Evolutionary conservation across 1,140 invertebrate genomes (phyloP).

Genomic region (Drosophila pectinifera): DNA sequence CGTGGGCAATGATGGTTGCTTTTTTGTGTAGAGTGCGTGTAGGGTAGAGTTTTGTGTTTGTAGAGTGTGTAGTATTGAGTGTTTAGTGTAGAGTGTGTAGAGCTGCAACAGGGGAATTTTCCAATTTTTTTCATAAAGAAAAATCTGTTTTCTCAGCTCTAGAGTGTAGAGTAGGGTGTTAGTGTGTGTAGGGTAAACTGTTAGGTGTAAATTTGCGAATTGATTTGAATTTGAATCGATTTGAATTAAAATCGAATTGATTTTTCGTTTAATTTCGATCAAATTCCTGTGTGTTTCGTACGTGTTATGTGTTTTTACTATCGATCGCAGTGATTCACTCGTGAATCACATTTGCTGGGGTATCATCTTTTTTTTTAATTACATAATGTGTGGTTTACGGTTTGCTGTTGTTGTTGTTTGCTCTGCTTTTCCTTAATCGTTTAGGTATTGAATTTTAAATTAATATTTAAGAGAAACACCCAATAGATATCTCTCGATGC

Average conservation of each 20-base stretch:
- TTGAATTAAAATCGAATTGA: constrained; percentile 22
- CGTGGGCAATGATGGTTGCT: constrained; percentile 25
- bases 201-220: constrained; percentile 11
- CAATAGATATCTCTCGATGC: constrained; percentile 23
- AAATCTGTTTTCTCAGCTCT: background rate
- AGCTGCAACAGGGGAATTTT: background rate
- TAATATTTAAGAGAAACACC: constrained; percentile 74
- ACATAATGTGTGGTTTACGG: constrained; percentile 21
- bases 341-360: constrained; percentile 55
- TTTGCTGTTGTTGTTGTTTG: constrained; percentile 18
- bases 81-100: background rate
- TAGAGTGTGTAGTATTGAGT: background rate
- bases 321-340: constrained; percentile 40
- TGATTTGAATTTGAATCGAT: constrained; percentile 21
- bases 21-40: background rate
- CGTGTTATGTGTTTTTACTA: constrained; percentile 16
- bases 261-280: constrained; percentile 12
- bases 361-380: constrained; percentile 24
- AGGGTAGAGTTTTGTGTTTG: background rate
- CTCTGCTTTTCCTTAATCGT: constrained; percentile 55
- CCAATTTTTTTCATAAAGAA: background rate
- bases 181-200: constrained; percentile 11
- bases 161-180: constrained; percentile 14
- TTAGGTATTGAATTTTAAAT: constrained; percentile 79
- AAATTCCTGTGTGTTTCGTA: background rate